Evolutionary conservation across 2,888 invertebrate genomes (phyloP).

Genomic region (Netelia melanura): DNA sequence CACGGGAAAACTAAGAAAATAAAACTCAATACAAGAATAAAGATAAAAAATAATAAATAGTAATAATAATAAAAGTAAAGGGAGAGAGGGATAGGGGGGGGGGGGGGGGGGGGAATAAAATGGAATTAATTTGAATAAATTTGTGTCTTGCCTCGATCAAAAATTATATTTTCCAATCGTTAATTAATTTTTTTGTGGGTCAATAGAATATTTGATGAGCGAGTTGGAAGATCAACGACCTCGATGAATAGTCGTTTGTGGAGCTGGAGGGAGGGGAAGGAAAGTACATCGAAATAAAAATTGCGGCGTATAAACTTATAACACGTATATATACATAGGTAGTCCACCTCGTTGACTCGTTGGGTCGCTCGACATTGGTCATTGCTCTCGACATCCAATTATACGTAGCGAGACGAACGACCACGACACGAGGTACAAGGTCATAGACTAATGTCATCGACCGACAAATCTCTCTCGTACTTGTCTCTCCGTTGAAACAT

Average conservation of each 20-base stretch:
- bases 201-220: too few species aligned
- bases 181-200: too few species aligned
- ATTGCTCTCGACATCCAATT: slow-evolving; percentile 69
- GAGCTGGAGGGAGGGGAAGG: not conserved
- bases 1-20: too few species aligned
- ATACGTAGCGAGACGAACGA: slow-evolving; percentile 63
- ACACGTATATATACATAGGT: not conserved
- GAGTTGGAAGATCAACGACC: too few species aligned
- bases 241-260: not conserved
- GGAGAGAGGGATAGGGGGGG: too few species aligned
- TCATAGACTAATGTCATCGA: slow-evolving; percentile 68
- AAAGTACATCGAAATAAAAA: slow-evolving; percentile 29
- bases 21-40: too few species aligned
- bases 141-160: too few species aligned
- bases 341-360: slow-evolving; percentile 29
- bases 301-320: not conserved
- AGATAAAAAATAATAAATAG: too few species aligned
- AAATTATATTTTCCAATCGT: too few species aligned
- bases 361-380: slow-evolving; percentile 65
- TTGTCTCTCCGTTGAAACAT: slow-evolving; percentile 11
- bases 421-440: slow-evolving; percentile 69
- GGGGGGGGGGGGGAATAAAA: too few species aligned
- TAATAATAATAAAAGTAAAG: too few species aligned
- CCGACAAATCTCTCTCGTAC: slow-evolving; percentile 64
- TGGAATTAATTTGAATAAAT: too few species aligned